Evolutionary conservation across 2,113 vertebrate species (phyloP).

Genomic region (Cyprinodon variegatus): DNA sequence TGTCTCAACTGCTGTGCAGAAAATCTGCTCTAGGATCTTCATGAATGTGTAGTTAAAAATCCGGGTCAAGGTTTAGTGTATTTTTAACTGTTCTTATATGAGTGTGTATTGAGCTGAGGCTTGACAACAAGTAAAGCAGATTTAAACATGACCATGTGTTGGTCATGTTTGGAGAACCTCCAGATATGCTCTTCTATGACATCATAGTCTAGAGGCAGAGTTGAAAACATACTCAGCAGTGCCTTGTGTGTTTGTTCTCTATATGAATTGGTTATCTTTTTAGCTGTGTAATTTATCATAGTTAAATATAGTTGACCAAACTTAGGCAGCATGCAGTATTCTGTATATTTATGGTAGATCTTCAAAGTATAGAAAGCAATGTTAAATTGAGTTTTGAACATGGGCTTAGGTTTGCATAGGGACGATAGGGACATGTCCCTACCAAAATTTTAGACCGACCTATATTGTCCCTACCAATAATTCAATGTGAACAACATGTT

Average conservation of each 20-base stretch:
- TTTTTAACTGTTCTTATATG: constrained; percentile 79
- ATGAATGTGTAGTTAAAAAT: constrained; percentile 86
- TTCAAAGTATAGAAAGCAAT: background rate
- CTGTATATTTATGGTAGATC: background rate
- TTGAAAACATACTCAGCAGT: constrained; percentile 1
- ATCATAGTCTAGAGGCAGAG: constrained; percentile 28
- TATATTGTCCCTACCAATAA: too few species aligned
- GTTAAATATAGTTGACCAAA: background rate
- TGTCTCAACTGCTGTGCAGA: constrained; percentile 55
- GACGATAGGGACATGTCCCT: too few species aligned
- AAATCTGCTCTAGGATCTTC: constrained; percentile 85
- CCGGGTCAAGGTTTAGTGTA: constrained; percentile 84
- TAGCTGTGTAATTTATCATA: background rate
- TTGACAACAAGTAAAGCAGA: constrained; percentile 88
- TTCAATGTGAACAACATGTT: too few species aligned
- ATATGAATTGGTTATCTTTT: background rate
- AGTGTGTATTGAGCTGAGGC: constrained; percentile 45
- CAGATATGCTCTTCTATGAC: constrained; percentile 59
- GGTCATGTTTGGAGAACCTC: constrained; percentile 68
- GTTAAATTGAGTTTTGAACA: too few species aligned
- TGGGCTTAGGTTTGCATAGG: too few species aligned
- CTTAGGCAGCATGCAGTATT: background rate
- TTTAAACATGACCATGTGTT: constrained; percentile 76
- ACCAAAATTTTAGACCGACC: too few species aligned
- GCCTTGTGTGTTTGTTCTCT: background rate